Conservation (phyloP, 1,140 invertebrate species). For the Psilanteris sp. region DNA sequence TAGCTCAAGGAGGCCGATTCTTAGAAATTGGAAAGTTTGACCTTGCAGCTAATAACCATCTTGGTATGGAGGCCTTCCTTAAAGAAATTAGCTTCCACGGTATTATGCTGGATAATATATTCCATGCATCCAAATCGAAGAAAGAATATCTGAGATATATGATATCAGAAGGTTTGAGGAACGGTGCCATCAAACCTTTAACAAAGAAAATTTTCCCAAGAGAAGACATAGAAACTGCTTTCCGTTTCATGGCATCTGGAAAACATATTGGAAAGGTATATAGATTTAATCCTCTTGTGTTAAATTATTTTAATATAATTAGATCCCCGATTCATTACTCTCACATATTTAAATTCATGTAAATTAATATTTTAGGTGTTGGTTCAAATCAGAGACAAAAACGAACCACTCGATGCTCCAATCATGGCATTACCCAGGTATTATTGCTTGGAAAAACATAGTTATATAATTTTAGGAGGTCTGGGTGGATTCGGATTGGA, state of each 20-base stretch:
- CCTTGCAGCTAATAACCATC: slow-evolving; percentile 82
- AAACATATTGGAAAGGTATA: slow-evolving; percentile 86
- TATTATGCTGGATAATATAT: slow-evolving; percentile 85
- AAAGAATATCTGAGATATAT: slow-evolving; percentile 62
- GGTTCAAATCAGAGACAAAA: slow-evolving; percentile 81
- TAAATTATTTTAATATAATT: too few species aligned
- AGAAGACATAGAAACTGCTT: slow-evolving; percentile 78
- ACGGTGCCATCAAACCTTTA: slow-evolving; percentile 79
- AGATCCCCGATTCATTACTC: too few species aligned
- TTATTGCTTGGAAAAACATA: slow-evolving; percentile 77
- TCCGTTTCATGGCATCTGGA: slow-evolving; percentile 85
- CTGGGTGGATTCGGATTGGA: slow-evolving; percentile 91
- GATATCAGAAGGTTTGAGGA: slow-evolving; percentile 80
- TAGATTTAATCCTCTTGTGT: too few species aligned
- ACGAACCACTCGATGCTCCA: slow-evolving; percentile 60
- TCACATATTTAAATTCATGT: too few species aligned
- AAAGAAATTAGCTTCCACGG: slow-evolving; percentile 91
- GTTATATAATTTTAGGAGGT: slow-evolving; percentile 83
- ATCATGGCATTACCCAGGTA: slow-evolving; percentile 80
- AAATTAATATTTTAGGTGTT: slow-evolving; percentile 78
- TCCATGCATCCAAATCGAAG: slow-evolving; percentile 74
- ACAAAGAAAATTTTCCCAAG: slow-evolving; percentile 74
- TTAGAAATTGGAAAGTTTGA: slow-evolving; percentile 90
- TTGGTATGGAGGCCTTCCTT: slow-evolving; percentile 88
- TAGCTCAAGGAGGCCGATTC: slow-evolving; percentile 85